A percentile compares a stretch with the other conserved stretches of the same genome.
Conservation (phyloP, 1,140 invertebrate species). For the Magallana angulata region DNA sequence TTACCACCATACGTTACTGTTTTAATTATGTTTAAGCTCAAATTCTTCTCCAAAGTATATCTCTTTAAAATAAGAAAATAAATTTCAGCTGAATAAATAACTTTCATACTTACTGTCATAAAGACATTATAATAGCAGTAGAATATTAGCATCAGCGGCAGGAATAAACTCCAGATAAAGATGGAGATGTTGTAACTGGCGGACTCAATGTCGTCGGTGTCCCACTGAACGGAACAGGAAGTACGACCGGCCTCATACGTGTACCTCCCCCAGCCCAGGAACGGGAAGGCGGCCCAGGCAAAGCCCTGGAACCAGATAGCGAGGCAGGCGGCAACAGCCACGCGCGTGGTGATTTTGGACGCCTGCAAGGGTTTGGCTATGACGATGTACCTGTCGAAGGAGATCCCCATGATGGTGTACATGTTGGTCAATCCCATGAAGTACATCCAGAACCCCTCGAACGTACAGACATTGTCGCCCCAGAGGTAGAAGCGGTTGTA, state of each 20-base stretch:
- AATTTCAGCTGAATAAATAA: neutral
- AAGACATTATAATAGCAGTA: constrained; percentile 65
- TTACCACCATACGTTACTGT: no score
- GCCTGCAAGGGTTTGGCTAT: constrained; percentile 66
- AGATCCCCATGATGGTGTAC: constrained; percentile 66
- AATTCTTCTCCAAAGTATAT: no score
- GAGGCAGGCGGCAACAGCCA: constrained; percentile 38
- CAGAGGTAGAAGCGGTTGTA: constrained; percentile 60
- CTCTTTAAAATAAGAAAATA: no score
- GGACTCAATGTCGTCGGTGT: constrained; percentile 51
- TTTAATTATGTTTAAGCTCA: no score
- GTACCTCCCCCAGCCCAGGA: constrained; percentile 68
- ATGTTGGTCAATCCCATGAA: constrained; percentile 66
- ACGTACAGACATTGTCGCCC: constrained; percentile 57
- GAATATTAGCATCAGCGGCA: constrained; percentile 62
- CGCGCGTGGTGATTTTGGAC: constrained; percentile 57
- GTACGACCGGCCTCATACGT: constrained; percentile 63
- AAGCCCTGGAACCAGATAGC: constrained; percentile 60
- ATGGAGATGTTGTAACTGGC: constrained; percentile 64
- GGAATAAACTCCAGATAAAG: constrained; percentile 63
- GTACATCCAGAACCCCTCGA: constrained; percentile 67
- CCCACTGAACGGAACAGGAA: constrained; percentile 66
- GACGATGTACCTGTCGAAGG: constrained; percentile 69
- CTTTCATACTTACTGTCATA: constrained; percentile 64
- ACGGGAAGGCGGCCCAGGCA: constrained; percentile 60